phyloP scores from a whole-genome alignment of 2,113 vertebrate genomes.

The Centrocercus urophasianus region DNA sequence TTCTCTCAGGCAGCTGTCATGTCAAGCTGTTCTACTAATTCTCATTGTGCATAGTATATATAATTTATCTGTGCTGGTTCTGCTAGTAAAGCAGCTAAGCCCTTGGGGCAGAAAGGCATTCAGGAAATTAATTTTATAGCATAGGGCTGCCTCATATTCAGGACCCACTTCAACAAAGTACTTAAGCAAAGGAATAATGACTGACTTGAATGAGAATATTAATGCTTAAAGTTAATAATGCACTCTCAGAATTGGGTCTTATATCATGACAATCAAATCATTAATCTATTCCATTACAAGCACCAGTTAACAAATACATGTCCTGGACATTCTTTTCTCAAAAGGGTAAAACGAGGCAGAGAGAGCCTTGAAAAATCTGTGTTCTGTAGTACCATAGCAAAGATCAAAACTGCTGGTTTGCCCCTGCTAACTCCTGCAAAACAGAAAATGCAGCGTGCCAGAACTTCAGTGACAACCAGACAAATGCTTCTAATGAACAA shows the following conservation, averaged over 20 bases:
- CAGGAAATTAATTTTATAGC: slow-evolving; percentile 5
- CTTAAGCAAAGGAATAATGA: slow-evolving; percentile 24
- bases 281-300: slow-evolving; percentile 6
- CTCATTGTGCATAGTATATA: accelerated
- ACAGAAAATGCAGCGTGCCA: not conserved
- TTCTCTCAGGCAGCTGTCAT: not conserved
- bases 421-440: not conserved
- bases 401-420: not conserved
- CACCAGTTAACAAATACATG: not conserved
- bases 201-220: not conserved
- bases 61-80: not conserved
- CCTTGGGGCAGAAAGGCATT: not conserved
- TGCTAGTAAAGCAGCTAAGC: not conserved
- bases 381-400: not conserved
- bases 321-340: not conserved
- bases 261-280: not conserved
- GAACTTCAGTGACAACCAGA: not conserved
- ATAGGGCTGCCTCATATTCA: not conserved
- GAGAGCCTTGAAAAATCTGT: not conserved
- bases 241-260: slow-evolving; percentile 8
- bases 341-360: not conserved
- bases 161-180: slow-evolving; percentile 21
- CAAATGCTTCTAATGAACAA: not conserved
- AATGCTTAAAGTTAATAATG: not conserved
- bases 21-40: not conserved